phyloP scores from a whole-genome alignment of 2,888 invertebrate genomes.

The Zelleria hepariella region DNA sequence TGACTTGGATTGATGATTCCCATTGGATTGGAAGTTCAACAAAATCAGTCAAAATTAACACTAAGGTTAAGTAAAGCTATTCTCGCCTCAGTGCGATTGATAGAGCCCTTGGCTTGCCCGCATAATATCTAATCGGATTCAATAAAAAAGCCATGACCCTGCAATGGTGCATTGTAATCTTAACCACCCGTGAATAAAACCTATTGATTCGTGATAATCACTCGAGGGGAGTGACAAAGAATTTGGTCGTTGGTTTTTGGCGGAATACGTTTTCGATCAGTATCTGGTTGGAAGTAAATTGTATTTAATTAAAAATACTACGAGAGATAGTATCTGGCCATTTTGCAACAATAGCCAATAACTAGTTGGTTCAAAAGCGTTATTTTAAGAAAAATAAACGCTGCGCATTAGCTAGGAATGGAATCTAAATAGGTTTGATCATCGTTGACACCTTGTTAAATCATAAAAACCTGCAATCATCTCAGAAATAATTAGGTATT shows the following conservation, averaged over 20 bases:
- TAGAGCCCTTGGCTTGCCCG: conserved; percentile 27
- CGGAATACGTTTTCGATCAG: not conserved
- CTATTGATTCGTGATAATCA: conserved; percentile 3
- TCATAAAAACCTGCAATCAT: no score
- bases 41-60: not conserved
- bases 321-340: no score
- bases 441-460: no score
- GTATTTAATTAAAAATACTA: not conserved
- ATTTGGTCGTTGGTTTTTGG: not conserved
- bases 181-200: not conserved
- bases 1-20: no score
- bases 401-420: no score
- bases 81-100: not conserved
- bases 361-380: no score
- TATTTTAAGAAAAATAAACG: no score
- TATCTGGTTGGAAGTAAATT: not conserved
- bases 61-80: not conserved
- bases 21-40: no score
- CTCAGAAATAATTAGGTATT: no score
- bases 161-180: conserved; percentile 3
- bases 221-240: not conserved
- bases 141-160: conserved; percentile 43
- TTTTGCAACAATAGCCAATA: no score
- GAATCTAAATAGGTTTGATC: no score
- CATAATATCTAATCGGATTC: conserved; percentile 46